Conservation (phyloP, 1,140 invertebrate species). For the Pseudoatta argentina region DNA sequence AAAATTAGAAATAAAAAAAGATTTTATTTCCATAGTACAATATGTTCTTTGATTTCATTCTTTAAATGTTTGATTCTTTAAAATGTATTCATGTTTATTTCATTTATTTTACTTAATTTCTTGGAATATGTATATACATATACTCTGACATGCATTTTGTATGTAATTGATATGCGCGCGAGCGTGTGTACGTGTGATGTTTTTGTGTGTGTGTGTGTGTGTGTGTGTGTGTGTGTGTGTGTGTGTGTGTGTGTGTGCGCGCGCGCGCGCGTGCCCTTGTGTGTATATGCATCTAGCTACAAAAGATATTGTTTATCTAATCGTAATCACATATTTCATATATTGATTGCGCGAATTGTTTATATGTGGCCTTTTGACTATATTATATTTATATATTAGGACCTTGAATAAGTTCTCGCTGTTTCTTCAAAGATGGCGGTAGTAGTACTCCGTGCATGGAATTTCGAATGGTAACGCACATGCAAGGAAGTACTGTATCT, state of each 20-base stretch:
- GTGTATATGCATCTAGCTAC: constrained; percentile 3
- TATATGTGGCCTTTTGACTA: constrained; percentile 28
- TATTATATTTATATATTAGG: not conserved
- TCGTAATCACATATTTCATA: constrained; percentile 36
- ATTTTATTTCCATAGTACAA: not conserved
- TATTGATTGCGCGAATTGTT: constrained; percentile 21
- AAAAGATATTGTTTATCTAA: constrained; percentile 23
- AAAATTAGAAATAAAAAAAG: not conserved
- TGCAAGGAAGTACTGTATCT: too few relatives aligned
- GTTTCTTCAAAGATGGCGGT: too few relatives aligned
- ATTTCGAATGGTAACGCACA: too few relatives aligned
- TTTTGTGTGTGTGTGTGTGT: not conserved
- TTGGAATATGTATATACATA: not conserved
- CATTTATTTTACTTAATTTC: not conserved
- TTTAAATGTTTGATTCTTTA: not conserved
- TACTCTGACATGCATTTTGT: not conserved
- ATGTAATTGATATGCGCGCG: not conserved
- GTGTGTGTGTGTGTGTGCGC: not conserved
- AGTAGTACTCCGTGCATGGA: too few relatives aligned
- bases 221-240: not conserved
- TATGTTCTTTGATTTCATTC: not conserved
- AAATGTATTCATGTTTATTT: not conserved
- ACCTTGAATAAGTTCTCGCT: too few relatives aligned
- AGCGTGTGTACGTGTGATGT: not conserved
- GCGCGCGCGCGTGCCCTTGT: not conserved